Conservation (phyloP, 2,797 vertebrate species). For the Sitta carolinensis region DNA sequence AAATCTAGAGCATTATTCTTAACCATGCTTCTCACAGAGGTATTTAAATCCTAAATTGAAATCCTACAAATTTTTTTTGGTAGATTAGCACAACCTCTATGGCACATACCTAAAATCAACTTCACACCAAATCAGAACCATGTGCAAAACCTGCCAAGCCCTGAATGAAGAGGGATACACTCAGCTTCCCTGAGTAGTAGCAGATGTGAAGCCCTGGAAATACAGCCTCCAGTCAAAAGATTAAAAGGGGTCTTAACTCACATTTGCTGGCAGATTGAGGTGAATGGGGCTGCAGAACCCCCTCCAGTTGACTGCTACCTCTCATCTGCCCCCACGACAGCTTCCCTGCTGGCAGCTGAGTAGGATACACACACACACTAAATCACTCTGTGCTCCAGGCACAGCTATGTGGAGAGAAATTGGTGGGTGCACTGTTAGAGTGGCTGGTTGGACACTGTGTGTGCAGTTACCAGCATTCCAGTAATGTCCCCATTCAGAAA, state of each 20-base stretch:
- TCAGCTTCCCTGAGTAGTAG: slow-evolving; percentile 6
- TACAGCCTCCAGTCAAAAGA: background rate
- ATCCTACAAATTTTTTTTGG: background rate
- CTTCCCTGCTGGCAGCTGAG: background rate
- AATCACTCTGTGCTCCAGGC: background rate
- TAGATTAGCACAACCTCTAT: background rate
- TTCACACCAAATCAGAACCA: background rate
- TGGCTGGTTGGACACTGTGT: background rate
- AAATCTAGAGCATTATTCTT: background rate
- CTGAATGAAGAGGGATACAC: background rate
- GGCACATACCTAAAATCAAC: background rate
- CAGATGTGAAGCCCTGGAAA: slow-evolving; percentile 19
- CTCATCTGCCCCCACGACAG: background rate
- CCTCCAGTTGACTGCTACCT: background rate
- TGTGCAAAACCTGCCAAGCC: background rate
- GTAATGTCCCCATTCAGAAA: background rate
- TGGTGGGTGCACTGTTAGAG: background rate
- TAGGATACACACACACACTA: background rate
- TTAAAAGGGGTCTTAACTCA: slow-evolving; percentile 16
- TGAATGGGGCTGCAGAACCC: background rate
- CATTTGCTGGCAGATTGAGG: slow-evolving; percentile 16
- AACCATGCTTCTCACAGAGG: background rate
- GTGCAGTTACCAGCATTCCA: background rate
- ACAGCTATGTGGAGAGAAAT: background rate
- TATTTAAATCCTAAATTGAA: background rate